Conservation (phyloP, 2,888 invertebrate species). For the Gortyna flavago region DNA sequence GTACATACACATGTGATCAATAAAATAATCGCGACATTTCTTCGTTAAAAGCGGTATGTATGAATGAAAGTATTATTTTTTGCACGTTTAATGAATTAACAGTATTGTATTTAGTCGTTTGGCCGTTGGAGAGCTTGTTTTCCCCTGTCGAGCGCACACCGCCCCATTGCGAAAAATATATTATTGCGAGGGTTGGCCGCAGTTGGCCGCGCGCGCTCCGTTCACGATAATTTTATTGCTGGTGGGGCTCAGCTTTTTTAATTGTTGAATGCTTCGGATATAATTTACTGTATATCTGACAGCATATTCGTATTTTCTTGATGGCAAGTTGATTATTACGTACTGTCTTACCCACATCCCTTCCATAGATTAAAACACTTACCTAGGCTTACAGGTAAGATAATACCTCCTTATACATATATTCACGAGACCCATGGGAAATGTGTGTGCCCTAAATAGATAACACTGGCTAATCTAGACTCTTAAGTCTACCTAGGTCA, state of each 20-base stretch:
- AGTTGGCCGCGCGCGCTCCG: constrained; percentile 62
- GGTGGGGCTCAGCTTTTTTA: constrained; percentile 75
- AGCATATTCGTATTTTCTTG: not conserved
- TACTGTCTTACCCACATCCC: constrained; percentile 41
- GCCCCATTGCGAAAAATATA: constrained; percentile 78
- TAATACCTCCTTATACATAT: not conserved
- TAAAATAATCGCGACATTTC: constrained; percentile 76
- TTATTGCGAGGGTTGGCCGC: constrained; percentile 81
- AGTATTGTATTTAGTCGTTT: constrained; percentile 57
- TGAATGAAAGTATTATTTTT: constrained; percentile 77
- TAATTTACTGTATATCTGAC: constrained; percentile 22
- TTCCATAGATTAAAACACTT: not conserved
- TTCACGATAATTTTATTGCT: constrained; percentile 80
- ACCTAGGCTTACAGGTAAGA: not conserved
- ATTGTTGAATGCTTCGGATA: constrained; percentile 46
- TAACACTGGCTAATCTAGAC: constrained; percentile 5
- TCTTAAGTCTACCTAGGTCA: not conserved
- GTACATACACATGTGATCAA: constrained; percentile 87
- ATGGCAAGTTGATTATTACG: not conserved
- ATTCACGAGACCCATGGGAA: not conserved
- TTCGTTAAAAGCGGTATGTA: constrained; percentile 82
- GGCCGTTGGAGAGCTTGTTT: constrained; percentile 65
- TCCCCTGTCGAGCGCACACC: constrained; percentile 74
- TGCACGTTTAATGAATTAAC: constrained; percentile 42
- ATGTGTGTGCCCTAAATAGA: not conserved